Evolutionary conservation across 2,888 invertebrate species (phyloP).

Genomic region (Bugulina stolonifera): DNA sequence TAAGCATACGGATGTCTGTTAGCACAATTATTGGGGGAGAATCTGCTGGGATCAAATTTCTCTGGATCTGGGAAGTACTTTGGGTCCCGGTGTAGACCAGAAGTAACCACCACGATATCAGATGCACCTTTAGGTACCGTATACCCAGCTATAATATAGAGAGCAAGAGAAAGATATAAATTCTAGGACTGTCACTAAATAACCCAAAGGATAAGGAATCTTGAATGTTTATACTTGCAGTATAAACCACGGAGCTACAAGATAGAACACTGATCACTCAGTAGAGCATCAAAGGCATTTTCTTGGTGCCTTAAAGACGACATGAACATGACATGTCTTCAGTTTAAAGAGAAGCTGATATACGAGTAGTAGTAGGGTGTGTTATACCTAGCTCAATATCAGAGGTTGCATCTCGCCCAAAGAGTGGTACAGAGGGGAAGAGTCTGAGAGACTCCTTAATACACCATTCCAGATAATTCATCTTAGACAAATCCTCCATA

Average conservation of each 20-base stretch:
- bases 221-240: no score
- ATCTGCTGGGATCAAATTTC: slow-evolving; percentile 73
- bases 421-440: slow-evolving; percentile 55
- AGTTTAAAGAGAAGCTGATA: no score
- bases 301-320: no score
- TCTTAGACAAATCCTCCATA: slow-evolving; percentile 53
- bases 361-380: no score
- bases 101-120: slow-evolving; percentile 34
- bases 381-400: slow-evolving; percentile 50
- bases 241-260: no score
- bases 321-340: no score
- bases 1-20: slow-evolving; percentile 62
- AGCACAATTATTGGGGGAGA: slow-evolving; percentile 67
- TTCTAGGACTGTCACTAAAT: no score
- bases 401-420: slow-evolving; percentile 49
- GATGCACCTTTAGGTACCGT: slow-evolving; percentile 46
- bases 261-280: no score
- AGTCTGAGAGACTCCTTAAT: slow-evolving; percentile 56
- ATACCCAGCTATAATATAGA: slow-evolving; percentile 34
- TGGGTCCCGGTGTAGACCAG: slow-evolving; percentile 60
- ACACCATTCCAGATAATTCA: slow-evolving; percentile 56
- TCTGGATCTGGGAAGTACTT: slow-evolving; percentile 64
- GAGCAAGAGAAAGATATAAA: no score
- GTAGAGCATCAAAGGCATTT: no score
- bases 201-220: no score